These are phyloP conservation scores for Megalopta genalis DNA, from an alignment of 1,140 invertebrate species.

Conservation along the genomic window DNA sequence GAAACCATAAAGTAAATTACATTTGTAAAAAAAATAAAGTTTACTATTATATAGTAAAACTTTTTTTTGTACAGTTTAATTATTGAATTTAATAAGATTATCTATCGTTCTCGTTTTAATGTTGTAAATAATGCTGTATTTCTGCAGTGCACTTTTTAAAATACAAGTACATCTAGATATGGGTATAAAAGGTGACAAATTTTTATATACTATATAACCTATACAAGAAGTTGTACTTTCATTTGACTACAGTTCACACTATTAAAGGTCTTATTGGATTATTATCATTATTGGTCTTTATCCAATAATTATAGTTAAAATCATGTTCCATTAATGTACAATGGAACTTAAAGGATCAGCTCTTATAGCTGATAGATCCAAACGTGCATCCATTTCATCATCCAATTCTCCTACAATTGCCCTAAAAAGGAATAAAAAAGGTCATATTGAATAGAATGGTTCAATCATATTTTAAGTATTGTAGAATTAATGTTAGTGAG, in stretches of 20 bases:
- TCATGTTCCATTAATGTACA: conserved; percentile 83
- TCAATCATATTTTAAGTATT: neutral
- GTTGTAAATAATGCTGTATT: conserved; percentile 54
- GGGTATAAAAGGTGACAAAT: conserved; percentile 36
- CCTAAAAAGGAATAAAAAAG: conserved; percentile 79
- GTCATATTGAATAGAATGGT: neutral
- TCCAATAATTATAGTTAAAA: conserved; percentile 13
- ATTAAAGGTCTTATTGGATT: conserved; percentile 31
- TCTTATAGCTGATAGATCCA: conserved; percentile 92
- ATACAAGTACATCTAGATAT: conserved; percentile 49
- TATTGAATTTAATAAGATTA: conserved; percentile 30
- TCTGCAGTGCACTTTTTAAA: conserved; percentile 44
- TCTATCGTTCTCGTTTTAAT: conserved; percentile 41
- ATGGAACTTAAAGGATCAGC: conserved; percentile 95
- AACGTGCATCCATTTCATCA: conserved; percentile 91
- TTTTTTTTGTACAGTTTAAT: conserved; percentile 55
- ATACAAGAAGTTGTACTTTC: conserved; percentile 49
- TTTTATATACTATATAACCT: conserved; percentile 53
- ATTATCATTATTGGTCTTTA: conserved; percentile 28
- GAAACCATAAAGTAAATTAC: conserved; percentile 42
- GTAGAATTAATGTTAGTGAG: neutral
- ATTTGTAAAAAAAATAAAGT: conserved; percentile 57
- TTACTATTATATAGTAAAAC: conserved; percentile 49
- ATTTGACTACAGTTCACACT: conserved; percentile 28
- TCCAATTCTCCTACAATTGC: conserved; percentile 96